A percentile compares a stretch with the other conserved stretches of the same genome.
Conservation (phyloP, 2,797 vertebrate genomes). For the Pelodytes ibericus region DNA sequence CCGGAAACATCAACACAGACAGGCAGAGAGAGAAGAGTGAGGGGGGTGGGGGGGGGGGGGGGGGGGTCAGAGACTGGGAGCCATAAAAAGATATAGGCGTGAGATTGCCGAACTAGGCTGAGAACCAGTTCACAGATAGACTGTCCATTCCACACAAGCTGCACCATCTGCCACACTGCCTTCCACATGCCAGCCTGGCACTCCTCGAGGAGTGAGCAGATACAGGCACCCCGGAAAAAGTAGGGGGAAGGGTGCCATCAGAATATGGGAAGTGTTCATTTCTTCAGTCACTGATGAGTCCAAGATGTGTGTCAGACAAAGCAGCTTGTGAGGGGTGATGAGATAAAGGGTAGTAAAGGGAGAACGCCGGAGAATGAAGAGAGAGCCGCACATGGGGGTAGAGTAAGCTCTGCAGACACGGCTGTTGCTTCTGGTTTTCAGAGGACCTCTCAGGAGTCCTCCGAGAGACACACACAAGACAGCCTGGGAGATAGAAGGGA, state of each 20-base stretch:
- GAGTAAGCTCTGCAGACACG: background rate
- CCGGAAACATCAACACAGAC: slow-evolving; percentile 67
- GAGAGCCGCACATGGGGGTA: background rate
- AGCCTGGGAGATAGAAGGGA: background rate
- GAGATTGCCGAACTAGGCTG: background rate
- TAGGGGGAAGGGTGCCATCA: too few species aligned
- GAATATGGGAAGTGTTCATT: background rate
- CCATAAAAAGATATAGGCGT: background rate
- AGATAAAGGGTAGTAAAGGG: background rate
- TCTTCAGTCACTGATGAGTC: background rate
- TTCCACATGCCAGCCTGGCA: background rate
- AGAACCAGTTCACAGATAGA: too few species aligned
- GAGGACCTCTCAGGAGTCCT: background rate
- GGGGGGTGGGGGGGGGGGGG: slow-evolving; percentile 59
- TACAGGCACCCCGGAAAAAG: too few species aligned
- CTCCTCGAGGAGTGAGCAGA: background rate
- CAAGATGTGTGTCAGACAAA: background rate
- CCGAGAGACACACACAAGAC: slow-evolving; percentile 4
- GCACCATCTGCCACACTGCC: background rate
- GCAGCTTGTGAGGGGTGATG: background rate
- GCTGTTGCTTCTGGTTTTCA: too few species aligned
- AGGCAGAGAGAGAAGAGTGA: background rate
- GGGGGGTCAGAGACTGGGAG: slow-evolving; percentile 45
- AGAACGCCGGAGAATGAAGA: background rate
- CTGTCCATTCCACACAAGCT: too few species aligned